Percentiles rank a stretch among this genome's conserved stretches.
phyloP scores from a whole-genome alignment of 2,888 invertebrate species.

The Steromphala cineraria region DNA sequence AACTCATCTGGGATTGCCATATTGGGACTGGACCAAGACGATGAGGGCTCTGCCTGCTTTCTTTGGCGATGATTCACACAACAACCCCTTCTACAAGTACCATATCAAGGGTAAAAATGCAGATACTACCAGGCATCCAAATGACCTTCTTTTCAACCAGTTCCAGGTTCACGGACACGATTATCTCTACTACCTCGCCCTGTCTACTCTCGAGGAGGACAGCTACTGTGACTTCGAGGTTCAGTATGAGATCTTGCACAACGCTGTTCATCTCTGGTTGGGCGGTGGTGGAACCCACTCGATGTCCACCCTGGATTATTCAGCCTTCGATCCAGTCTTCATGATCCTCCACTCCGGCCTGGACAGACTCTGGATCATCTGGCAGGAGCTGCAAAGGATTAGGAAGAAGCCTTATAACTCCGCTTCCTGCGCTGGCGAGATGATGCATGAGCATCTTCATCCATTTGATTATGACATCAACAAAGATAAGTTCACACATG shows the following conservation, averaged over 20 bases:
- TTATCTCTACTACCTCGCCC: conserved; percentile 35
- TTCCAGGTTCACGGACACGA: conserved; percentile 22
- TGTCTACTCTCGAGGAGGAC: conserved; percentile 39
- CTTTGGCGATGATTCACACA: conserved; percentile 26
- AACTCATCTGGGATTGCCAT: conserved; percentile 41
- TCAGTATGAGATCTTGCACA: conserved; percentile 44
- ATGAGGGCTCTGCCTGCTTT: conserved; percentile 34
- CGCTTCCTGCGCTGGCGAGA: conserved; percentile 27
- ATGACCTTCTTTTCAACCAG: conserved; percentile 25
- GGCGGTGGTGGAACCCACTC: conserved; percentile 38
- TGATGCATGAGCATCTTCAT: conserved; percentile 18
- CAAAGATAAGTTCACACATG: conserved; percentile 24
- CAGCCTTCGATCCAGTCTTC: conserved; percentile 46
- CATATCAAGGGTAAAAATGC: conserved; percentile 26
- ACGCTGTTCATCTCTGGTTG: conserved; percentile 38
- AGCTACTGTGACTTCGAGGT: conserved; percentile 46
- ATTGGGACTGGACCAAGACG: conserved; percentile 48
- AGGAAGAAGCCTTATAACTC: conserved; percentile 28
- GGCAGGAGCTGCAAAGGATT: conserved; percentile 39
- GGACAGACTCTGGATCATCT: conserved; percentile 45
- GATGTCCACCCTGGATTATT: conserved; percentile 42
- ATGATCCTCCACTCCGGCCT: conserved; percentile 43
- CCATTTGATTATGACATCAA: conserved; percentile 36
- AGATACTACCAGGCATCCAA: conserved; percentile 25
- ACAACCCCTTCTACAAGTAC: conserved; percentile 41